phyloP scores from a whole-genome alignment of 2,113 vertebrate genomes.

The Apistogramma diplotaenia region DNA sequence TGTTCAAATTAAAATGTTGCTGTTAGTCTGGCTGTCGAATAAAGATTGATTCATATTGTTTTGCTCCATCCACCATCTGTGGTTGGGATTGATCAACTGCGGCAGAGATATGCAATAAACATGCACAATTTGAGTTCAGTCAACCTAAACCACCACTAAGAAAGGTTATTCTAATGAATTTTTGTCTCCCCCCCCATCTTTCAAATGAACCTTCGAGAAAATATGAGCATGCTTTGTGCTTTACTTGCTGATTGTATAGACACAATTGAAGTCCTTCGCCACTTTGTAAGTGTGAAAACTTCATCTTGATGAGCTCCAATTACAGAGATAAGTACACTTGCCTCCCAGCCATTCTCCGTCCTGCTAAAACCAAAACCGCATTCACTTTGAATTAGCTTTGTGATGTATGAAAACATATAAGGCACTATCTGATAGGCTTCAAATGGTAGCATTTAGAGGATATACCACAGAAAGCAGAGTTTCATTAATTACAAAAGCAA shows the following conservation, averaged over 20 bases:
- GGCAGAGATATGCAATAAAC: conserved; percentile 2
- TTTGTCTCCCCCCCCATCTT: neutral
- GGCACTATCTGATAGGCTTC: conserved; percentile 55
- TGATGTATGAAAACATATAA: conserved; percentile 49
- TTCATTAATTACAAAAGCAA: conserved; percentile 96
- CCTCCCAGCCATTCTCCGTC: conserved; percentile 33
- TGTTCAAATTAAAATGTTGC: conserved; percentile 20
- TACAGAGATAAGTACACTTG: conserved; percentile 38
- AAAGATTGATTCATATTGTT: conserved; percentile 33
- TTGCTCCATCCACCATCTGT: conserved; percentile 25
- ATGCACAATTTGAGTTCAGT: conserved; percentile 7
- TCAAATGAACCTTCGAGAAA: neutral
- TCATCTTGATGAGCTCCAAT: conserved; percentile 49
- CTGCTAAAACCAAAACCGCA: conserved; percentile 32
- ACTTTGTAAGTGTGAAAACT: conserved; percentile 37
- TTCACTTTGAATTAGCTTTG: conserved; percentile 56
- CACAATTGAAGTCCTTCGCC: neutral
- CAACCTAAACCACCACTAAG: neutral
- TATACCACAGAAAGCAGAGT: conserved; percentile 81
- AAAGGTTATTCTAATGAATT: neutral
- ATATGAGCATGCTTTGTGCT: neutral
- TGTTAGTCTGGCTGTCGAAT: conserved; percentile 6
- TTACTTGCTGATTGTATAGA: neutral
- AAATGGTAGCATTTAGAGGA: conserved; percentile 64
- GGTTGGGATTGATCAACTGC: neutral